Evolutionary conservation across 2,797 vertebrate genomes (phyloP).

Genomic region (Paramormyrops hopkinsi): DNA sequence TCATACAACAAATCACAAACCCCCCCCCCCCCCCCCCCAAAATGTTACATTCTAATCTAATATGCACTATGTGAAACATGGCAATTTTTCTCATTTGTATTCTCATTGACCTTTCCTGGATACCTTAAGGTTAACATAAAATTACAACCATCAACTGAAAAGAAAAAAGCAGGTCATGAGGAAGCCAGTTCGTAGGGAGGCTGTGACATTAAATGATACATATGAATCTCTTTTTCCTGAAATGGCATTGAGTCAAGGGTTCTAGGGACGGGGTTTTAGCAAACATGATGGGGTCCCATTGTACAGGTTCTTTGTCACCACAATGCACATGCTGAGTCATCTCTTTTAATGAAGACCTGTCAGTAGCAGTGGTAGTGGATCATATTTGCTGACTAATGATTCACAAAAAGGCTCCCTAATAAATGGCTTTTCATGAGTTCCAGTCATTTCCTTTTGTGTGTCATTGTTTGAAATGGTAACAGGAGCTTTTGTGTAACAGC

Average conservation of each 20-base stretch:
- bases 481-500: not conserved
- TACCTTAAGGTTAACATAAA: not conserved
- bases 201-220: not conserved
- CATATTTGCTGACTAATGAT: not conserved
- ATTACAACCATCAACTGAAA: not conserved
- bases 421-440: not conserved
- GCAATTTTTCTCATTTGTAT: not conserved
- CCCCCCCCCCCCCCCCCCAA: not conserved
- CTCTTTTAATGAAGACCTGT: not conserved
- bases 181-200: not conserved
- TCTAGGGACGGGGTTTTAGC: not conserved
- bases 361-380: not conserved
- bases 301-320: not conserved
- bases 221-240: not conserved
- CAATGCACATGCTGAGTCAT: not conserved
- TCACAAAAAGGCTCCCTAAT: not conserved
- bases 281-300: not conserved
- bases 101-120: not conserved
- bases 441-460: not conserved
- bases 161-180: not conserved
- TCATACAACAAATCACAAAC: no score
- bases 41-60: not conserved
- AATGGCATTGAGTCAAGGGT: not conserved
- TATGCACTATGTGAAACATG: not conserved
- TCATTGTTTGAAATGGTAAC: not conserved